Conservation (phyloP, 37 sponge, comb jelly and placozoan species). For the Ianthella basta region DNA sequence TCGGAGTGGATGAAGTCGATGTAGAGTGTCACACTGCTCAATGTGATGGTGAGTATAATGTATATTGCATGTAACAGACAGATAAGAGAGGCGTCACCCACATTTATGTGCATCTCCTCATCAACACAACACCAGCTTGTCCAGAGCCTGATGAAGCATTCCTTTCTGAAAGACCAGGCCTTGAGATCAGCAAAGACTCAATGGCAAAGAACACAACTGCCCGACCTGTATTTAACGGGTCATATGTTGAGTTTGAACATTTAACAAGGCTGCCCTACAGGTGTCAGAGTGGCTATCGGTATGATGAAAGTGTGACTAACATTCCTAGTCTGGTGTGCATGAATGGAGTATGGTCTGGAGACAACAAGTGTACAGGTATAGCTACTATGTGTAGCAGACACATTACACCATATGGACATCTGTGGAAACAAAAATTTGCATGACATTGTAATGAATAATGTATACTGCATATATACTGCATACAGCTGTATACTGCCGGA, state of each 20-base stretch:
- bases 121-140: neutral
- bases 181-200: neutral
- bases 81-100: neutral
- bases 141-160: neutral
- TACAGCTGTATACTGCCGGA: no score
- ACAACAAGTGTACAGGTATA: slow-evolving; percentile 1
- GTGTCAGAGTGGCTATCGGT: slow-evolving; percentile 4
- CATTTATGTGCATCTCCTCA: neutral
- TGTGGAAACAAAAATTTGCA: no score
- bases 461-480: no score
- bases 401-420: no score
- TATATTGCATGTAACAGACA: neutral
- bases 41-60: neutral
- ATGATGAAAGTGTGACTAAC: neutral
- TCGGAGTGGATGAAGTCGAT: neutral
- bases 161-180: neutral
- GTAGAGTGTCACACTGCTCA: neutral
- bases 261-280: neutral
- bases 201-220: neutral
- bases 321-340: neutral
- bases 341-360: slow-evolving; percentile 8
- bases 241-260: neutral
- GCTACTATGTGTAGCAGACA: no score
- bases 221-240: no score
- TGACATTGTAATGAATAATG: no score